A percentile compares a stretch with the other conserved stretches of the same genome.
phyloP scores from a whole-genome alignment of 2,113 vertebrate species.

The Felis chaus region DNA sequence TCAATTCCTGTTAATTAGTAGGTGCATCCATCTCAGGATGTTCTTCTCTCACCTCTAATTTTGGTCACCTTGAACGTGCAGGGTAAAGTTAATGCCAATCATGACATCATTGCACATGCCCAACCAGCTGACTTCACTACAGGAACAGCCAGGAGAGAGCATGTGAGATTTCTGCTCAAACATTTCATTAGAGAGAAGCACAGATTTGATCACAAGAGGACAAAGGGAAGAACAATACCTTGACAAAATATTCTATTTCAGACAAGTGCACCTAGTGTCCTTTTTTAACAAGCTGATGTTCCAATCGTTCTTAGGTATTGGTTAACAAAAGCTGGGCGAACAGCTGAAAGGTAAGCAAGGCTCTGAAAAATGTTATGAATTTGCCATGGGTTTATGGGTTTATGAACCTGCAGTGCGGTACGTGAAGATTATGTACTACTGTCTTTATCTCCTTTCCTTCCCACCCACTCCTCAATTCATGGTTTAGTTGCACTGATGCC shows the following conservation, averaged over 20 bases:
- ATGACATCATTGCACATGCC: constrained; percentile 23
- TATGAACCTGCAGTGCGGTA: neutral
- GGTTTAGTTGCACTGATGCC: constrained; percentile 43
- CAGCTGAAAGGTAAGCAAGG: neutral
- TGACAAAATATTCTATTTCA: constrained; percentile 42
- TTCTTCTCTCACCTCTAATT: constrained; percentile 39
- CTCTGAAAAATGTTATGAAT: neutral
- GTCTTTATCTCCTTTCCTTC: constrained; percentile 12
- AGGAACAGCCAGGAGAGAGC: neutral
- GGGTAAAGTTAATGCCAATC: neutral
- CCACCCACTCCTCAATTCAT: neutral
- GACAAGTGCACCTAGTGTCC: neutral
- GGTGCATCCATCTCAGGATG: neutral
- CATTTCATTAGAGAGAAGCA: constrained; percentile 50
- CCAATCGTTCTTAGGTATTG: neutral
- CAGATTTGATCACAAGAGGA: constrained; percentile 25
- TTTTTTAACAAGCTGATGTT: constrained; percentile 48
- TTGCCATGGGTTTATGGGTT: neutral
- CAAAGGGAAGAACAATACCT: constrained; percentile 22
- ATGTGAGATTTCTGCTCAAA: constrained; percentile 11
- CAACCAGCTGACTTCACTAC: constrained; percentile 9
- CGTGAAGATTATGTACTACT: neutral
- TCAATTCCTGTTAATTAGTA: constrained; percentile 35
- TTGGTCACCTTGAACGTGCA: constrained; percentile 23
- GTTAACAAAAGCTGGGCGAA: constrained; percentile 20